These are phyloP conservation scores for Sceloporus tristichus DNA, from an alignment of 2,113 vertebrate genomes.

Conservation along the genomic window DNA sequence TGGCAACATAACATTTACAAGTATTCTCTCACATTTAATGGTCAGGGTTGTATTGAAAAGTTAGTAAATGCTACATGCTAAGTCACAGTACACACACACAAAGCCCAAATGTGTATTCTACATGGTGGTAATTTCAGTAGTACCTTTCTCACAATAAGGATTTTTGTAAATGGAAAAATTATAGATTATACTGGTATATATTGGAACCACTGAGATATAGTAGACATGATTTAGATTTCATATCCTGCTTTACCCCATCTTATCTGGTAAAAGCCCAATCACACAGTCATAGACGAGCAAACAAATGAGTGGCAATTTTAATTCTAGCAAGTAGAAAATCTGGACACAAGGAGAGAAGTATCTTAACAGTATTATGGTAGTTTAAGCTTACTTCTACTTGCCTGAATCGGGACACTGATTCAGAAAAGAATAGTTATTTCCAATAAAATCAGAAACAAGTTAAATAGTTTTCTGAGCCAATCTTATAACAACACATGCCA, in stretches of 20 bases:
- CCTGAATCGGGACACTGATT: background rate
- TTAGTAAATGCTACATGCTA: conserved; percentile 57
- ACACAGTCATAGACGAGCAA: background rate
- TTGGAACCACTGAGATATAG: conserved; percentile 9
- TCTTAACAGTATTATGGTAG: conserved; percentile 38
- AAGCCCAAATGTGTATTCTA: conserved; percentile 38
- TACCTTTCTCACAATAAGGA: conserved; percentile 1
- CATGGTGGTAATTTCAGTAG: conserved; percentile 11
- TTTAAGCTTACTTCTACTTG: background rate
- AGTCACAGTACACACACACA: conserved; percentile 53
- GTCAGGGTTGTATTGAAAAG: conserved; percentile 68
- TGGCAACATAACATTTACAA: conserved; percentile 72
- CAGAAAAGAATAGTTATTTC: background rate
- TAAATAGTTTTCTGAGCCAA: background rate
- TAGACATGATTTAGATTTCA: conserved; percentile 16
- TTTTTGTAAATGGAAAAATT: background rate
- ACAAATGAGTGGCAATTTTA: background rate
- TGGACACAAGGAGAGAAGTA: conserved; percentile 36
- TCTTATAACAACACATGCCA: background rate
- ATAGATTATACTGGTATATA: background rate
- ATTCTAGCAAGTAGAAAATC: background rate
- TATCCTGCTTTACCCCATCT: conserved; percentile 38
- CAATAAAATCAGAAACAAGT: background rate
- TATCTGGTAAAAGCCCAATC: background rate
- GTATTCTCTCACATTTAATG: conserved; percentile 22